Conservation (phyloP, 2,797 vertebrate genomes). For the Salarias fasciatus region DNA sequence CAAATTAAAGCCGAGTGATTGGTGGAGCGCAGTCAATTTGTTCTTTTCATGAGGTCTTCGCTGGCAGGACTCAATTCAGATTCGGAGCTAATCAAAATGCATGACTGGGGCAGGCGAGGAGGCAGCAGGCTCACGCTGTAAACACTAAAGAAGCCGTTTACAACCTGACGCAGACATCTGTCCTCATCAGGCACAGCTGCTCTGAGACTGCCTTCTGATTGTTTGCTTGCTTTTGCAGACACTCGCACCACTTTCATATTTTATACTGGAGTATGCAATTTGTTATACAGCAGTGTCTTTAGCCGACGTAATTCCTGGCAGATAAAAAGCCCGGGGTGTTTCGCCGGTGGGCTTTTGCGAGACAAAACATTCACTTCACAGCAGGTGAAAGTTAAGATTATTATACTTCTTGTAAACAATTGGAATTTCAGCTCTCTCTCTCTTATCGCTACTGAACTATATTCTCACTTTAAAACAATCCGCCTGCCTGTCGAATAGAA, state of each 20-base stretch:
- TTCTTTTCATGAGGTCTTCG: slow-evolving; percentile 57
- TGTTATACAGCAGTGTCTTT: slow-evolving; percentile 58
- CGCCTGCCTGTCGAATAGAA: slow-evolving; percentile 8
- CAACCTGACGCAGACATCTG: slow-evolving; percentile 75
- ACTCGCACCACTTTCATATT: slow-evolving; percentile 62
- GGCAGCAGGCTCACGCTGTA: slow-evolving; percentile 56
- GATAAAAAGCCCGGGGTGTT: slow-evolving; percentile 45
- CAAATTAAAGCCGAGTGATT: slow-evolving; percentile 69
- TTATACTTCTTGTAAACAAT: slow-evolving; percentile 19
- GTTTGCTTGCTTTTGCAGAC: slow-evolving; percentile 66
- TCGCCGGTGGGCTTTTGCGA: slow-evolving; percentile 34
- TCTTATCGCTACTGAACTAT: slow-evolving; percentile 1
- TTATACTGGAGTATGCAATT: slow-evolving; percentile 48
- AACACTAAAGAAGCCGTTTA: slow-evolving; percentile 71
- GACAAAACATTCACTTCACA: slow-evolving; percentile 47
- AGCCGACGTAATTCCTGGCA: slow-evolving; percentile 55
- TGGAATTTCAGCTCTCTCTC: slow-evolving; percentile 2
- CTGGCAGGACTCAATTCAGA: slow-evolving; percentile 60
- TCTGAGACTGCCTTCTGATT: slow-evolving; percentile 60
- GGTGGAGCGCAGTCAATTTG: slow-evolving; percentile 60
- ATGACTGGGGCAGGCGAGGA: slow-evolving; percentile 51
- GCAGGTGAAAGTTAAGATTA: slow-evolving; percentile 49
- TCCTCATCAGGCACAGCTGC: slow-evolving; percentile 72
- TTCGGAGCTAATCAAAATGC: slow-evolving; percentile 71
- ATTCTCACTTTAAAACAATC: slow-evolving; percentile 18